These are phyloP conservation scores for Rutilus rutilus DNA, from an alignment of 2,113 vertebrate species.

Conservation along the genomic window DNA sequence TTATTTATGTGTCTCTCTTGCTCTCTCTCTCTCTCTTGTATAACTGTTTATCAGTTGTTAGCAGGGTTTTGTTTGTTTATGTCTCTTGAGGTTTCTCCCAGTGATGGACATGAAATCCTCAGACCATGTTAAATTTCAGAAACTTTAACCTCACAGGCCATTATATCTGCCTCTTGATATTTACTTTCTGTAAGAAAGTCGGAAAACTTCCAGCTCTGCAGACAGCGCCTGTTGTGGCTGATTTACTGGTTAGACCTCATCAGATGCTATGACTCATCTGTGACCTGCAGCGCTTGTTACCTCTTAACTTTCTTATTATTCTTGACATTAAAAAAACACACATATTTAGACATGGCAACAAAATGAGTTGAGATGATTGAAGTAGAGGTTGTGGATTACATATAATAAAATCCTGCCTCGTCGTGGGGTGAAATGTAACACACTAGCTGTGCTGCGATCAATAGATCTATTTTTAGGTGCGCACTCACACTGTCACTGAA, in stretches of 20 bases:
- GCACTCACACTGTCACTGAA: background rate
- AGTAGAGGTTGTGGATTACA: background rate
- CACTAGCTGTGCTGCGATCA: background rate
- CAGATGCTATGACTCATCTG: conserved; percentile 13
- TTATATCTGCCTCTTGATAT: conserved; percentile 8
- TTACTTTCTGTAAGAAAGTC: background rate
- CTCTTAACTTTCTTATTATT: background rate
- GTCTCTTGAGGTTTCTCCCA: background rate
- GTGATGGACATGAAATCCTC: conserved; percentile 15
- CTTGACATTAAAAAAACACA: background rate
- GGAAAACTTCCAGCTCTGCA: background rate
- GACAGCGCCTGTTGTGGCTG: conserved; percentile 11
- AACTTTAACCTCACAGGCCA: background rate
- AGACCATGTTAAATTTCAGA: background rate
- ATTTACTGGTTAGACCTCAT: conserved; percentile 19
- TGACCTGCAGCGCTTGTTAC: conserved; percentile 24
- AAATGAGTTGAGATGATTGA: conserved; percentile 2
- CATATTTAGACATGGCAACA: conserved; percentile 22
- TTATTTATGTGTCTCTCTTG: too few species aligned
- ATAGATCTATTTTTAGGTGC: conserved; percentile 15
- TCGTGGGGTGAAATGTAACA: background rate
- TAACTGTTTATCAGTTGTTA: background rate
- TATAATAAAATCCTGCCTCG: background rate
- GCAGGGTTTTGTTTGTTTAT: background rate
- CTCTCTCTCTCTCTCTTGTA: background rate